Evolutionary conservation across 1,140 invertebrate species (phyloP).

Genomic region (Rhopalosiphum maidis): DNA sequence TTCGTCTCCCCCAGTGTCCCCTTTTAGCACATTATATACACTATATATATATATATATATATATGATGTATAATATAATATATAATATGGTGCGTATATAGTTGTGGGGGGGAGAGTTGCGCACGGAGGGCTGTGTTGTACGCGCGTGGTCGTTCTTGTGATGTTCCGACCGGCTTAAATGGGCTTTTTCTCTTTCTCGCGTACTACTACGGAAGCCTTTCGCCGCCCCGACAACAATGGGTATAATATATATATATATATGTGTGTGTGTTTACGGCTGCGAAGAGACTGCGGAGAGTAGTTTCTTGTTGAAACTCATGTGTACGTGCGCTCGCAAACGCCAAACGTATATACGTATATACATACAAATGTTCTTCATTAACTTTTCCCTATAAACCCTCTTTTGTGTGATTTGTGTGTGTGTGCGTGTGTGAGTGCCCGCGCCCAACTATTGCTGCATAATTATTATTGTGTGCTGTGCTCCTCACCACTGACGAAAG

Average conservation of each 20-base stretch:
- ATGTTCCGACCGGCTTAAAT: conserved; percentile 34
- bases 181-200: not conserved
- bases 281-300: not conserved
- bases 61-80: not conserved
- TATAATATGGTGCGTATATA: not conserved
- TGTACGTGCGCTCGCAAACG: not conserved
- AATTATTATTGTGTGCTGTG: conserved; percentile 2
- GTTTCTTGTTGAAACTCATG: conserved; percentile 17
- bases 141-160: conserved; percentile 22
- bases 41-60: not conserved
- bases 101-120: not conserved
- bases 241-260: not conserved
- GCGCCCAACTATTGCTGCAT: not conserved
- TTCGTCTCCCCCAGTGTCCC: not conserved
- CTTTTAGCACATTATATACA: not conserved
- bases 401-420: not conserved
- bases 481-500: not conserved
- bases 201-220: not conserved
- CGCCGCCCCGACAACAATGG: not conserved
- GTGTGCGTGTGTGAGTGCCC: not conserved
- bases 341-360: not conserved
- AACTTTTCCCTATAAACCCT: conserved; percentile 30
- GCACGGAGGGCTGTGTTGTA: not conserved
- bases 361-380: conserved; percentile 35
- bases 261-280: not conserved